These are phyloP conservation scores for Ecdyonurus torrentis DNA, from an alignment of 2,888 invertebrate genomes.

Conservation along the genomic window DNA sequence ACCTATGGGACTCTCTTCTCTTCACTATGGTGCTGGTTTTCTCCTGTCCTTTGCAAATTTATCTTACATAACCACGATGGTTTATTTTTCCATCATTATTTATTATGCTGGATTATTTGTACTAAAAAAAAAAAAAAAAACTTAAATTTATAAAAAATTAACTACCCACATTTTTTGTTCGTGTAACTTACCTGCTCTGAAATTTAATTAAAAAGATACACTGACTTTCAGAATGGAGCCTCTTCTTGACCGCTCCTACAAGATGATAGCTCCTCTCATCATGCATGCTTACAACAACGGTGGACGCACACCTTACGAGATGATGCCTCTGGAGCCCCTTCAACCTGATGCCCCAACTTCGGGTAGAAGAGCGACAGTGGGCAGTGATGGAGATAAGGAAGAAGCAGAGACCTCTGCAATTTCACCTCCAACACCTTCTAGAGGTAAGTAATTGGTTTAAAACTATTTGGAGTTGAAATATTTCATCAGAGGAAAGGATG, in stretches of 20 bases:
- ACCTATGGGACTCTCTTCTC: too few relatives aligned
- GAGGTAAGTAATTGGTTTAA: conserved; percentile 3
- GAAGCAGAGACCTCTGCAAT: conserved; percentile 9
- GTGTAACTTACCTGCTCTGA: background rate
- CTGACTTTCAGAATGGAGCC: conserved; percentile 37
- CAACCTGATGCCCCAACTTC: conserved; percentile 14
- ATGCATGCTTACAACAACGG: conserved; percentile 35
- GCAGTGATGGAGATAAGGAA: background rate
- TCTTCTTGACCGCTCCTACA: conserved; percentile 37
- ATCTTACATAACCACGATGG: too few relatives aligned
- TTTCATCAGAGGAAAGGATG: background rate
- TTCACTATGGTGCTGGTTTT: too few relatives aligned
- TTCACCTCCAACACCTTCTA: conserved; percentile 12
- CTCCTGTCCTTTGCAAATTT: too few relatives aligned
- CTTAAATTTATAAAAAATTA: background rate
- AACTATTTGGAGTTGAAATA: background rate
- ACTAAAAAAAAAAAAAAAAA: too few relatives aligned
- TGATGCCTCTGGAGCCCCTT: conserved; percentile 24
- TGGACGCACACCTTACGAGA: conserved; percentile 25
- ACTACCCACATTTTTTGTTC: background rate
- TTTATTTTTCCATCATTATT: too few relatives aligned
- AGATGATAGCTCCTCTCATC: conserved; percentile 36
- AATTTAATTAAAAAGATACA: background rate
- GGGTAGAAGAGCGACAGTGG: background rate
- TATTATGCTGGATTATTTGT: background rate